Percentiles rank a stretch among this genome's conserved stretches.
Evolutionary conservation across 1,140 invertebrate species (phyloP).

Genomic region (Heliconius hewitsoni): DNA sequence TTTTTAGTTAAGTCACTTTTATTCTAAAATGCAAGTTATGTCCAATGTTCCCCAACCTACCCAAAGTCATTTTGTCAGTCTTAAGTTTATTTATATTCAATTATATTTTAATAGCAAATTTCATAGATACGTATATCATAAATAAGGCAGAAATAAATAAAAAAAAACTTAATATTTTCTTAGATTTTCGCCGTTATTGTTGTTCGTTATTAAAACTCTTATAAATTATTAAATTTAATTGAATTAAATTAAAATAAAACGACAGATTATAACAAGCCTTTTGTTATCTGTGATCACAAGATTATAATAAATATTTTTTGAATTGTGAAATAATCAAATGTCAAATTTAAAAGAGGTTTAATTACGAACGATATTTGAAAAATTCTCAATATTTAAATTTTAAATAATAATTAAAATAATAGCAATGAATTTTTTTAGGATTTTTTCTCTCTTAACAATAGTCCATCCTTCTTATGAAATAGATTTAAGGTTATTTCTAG

Average conservation of each 20-base stretch:
- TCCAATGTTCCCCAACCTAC: neutral
- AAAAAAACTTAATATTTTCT: slow-evolving; percentile 8
- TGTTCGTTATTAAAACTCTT: neutral
- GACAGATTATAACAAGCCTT: slow-evolving; percentile 8
- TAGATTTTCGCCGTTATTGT: neutral
- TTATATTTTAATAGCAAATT: neutral
- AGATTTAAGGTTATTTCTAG: neutral
- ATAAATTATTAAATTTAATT: neutral
- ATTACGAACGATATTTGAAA: neutral
- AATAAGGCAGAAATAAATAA: slow-evolving; percentile 4
- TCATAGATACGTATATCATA: neutral
- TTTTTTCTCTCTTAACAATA: slow-evolving; percentile 11
- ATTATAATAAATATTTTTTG: slow-evolving; percentile 3
- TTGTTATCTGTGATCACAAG: slow-evolving; percentile 10
- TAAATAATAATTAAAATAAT: neutral
- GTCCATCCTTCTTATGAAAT: slow-evolving; percentile 7
- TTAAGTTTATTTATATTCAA: neutral
- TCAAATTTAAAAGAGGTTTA: neutral
- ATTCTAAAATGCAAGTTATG: neutral
- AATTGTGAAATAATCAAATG: neutral
- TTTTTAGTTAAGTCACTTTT: neutral
- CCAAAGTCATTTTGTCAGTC: neutral
- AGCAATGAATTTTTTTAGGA: slow-evolving; percentile 9
- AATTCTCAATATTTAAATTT: neutral
- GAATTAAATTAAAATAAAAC: neutral